Base-by-base conservation (phyloP, 2,113 vertebrate species). In the Labeo rohita region DNA sequence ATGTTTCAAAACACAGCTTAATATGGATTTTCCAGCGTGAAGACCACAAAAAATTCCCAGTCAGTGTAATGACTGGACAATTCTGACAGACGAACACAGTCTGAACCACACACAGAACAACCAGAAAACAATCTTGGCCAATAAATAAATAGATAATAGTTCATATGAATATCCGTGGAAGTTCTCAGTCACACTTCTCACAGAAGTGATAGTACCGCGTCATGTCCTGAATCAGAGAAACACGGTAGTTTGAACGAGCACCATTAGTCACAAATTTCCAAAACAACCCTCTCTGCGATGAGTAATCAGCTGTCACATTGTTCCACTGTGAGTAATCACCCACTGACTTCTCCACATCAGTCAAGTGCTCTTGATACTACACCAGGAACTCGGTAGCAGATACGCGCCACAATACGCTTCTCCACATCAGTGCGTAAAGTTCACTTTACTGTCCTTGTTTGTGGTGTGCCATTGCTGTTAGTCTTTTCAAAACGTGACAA, bases 401-500 rank as follows among this genome's bases (percentile, higher is more conserved):
- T 70, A 0, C 9, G 61, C 21, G 45, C 47, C 59, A 23, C 8
- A 16, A 65, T 10, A 18, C 80, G 28, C 43, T 39, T 63, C 23
- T 61, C 15, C 39, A 5, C 36, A 4, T 7, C 6, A 47, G 45
- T 28, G 65, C 34, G 66, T 70, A 80, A 85, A 70, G 76, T 80
- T 72, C n/a, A 66, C 36, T 28, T 47, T 2, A 36, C 65, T 50
- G 11, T 50, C 10, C 6, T 39, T 39, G 28, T 28, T n/a, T 73
- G 28, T 21, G 16, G 28, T 72, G 36, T 47, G 28, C 61, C 23
- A 18, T 15, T 28, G 34, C 3, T 11, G 21, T 45, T 61, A 23
- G 52, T 39, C 76, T 2, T 12, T 23, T 90, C 82, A 96, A 68
- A 93, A 96, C 0, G 95, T 92, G 59, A 92, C 93, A 9, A 96